Evolutionary conservation across 53 echinoderm and acorn worm genomes (phyloP), one percentile per base, ranked within the genome.

Genomic region (Paelopatides confundens): DNA sequence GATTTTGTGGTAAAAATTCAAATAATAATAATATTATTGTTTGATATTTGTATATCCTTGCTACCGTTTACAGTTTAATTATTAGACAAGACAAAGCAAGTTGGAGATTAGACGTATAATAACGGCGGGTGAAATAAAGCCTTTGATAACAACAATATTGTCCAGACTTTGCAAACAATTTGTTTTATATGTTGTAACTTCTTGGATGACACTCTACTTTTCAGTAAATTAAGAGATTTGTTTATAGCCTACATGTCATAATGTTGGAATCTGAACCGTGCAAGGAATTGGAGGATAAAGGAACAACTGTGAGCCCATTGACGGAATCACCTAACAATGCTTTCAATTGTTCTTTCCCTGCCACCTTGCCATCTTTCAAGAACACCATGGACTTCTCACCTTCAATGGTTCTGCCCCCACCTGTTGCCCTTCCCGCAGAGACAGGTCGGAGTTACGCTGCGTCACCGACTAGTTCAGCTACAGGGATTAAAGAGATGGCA

Each of bases 391-490:
- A 83, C 31, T 83, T 83, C 35, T 63, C 84, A 9, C 28, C 84
- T 2, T 64, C 84, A 35, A 83, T 83, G 84, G 84, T 83, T 38
- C 7, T 83, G 38, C 84, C 84, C 38, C 63, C 84, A 65, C 65
- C 84, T 63, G 84, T 65, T 63, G 84, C 84, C 30, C 65, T 83
- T 4, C 84, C 84, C 3, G 84, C 84, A 28, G 84, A 83, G 27
- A 64, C 84, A 29, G 84, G 84, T 37, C 35, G 84, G 6, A 83
- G 65, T 33, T 83, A 63, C 65, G 84, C 84, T 38, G 63, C 65
- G 21, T 83, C 84, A n/a, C 84, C 84, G 38, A 83, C 84, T 12
- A 64, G 84, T 36, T 83, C 84, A 43, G 84, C 84, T 35, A 65
- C 84, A 24, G 84, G 63, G n/a, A 65, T 29, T 15, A 47, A 83